Conservation (phyloP, 2,113 vertebrate genomes). For the Hassar affinis region DNA sequence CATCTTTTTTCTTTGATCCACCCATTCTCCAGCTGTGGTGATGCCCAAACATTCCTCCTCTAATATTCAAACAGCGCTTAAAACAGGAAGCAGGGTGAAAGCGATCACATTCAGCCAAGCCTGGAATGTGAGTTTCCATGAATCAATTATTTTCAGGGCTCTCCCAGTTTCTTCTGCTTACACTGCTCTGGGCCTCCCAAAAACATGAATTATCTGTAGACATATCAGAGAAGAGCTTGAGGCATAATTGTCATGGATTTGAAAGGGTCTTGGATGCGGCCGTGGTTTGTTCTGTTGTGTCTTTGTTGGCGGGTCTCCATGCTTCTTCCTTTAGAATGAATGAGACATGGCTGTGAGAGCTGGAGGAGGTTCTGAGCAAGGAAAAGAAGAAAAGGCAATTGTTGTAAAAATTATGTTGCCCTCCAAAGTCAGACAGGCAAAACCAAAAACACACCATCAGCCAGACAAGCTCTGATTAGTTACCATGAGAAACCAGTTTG, state of each 20-base stretch:
- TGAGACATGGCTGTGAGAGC: conserved; percentile 31
- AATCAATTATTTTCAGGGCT: conserved; percentile 41
- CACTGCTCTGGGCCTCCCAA: conserved; percentile 20
- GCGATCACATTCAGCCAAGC: conserved; percentile 40
- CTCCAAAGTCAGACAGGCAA: conserved; percentile 44
- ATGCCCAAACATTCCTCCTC: conserved; percentile 20
- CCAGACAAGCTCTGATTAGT: conserved; percentile 1
- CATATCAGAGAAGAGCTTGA: conserved; percentile 34
- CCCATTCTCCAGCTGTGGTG: conserved; percentile 29
- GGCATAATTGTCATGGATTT: conserved; percentile 48
- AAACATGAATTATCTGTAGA: conserved; percentile 40
- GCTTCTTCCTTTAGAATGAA: conserved; percentile 27
- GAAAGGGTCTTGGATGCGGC: conserved; percentile 28
- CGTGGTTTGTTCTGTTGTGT: conserved; percentile 31
- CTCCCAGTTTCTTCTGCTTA: conserved; percentile 21
- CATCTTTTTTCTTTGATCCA: conserved; percentile 37
- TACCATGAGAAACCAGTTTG: neutral
- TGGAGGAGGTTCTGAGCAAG: neutral
- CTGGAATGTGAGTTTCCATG: conserved; percentile 49
- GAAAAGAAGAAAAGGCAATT: conserved; percentile 44
- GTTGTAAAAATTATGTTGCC: conserved; percentile 52
- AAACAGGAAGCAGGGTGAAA: conserved; percentile 44
- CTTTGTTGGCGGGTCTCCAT: conserved; percentile 40
- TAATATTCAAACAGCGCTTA: conserved; percentile 36
- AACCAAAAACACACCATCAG: conserved; percentile 27